Percentiles rank a stretch among this genome's conserved stretches.
Evolutionary conservation across 1,140 invertebrate species (phyloP).

Genomic region (Euwallacea similis): DNA sequence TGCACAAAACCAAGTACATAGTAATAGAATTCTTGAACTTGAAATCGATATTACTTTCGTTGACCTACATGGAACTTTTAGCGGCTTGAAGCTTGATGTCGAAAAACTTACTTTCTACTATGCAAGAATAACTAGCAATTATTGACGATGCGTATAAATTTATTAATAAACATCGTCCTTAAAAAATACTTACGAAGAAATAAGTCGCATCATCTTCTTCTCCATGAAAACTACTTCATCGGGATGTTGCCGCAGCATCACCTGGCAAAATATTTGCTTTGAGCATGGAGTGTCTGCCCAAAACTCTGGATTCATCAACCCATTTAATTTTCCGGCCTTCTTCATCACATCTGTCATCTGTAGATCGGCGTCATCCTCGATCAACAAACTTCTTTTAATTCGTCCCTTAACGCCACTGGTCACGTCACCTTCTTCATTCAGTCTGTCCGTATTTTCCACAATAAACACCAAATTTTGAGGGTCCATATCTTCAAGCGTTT

Average conservation of each 20-base stretch:
- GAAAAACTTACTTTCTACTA: slow-evolving; percentile 15
- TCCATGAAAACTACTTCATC: slow-evolving; percentile 73
- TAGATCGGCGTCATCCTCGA: slow-evolving; percentile 49
- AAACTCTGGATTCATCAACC: slow-evolving; percentile 59
- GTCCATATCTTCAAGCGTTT: slow-evolving; percentile 54
- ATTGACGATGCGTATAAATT: slow-evolving; percentile 5
- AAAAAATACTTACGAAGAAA: slow-evolving; percentile 67
- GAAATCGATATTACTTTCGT: slow-evolving; percentile 9
- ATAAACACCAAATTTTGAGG: slow-evolving; percentile 47
- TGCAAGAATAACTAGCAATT: slow-evolving; percentile 8
- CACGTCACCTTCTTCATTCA: slow-evolving; percentile 16
- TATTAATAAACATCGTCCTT: slow-evolving; percentile 8
- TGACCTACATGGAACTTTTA: slow-evolving; percentile 9
- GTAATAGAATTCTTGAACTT: slow-evolving; percentile 11
- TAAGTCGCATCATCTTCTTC: slow-evolving; percentile 72
- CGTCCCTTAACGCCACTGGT: not conserved
- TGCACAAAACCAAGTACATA: not conserved
- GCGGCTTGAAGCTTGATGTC: not conserved
- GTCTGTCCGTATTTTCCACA: slow-evolving; percentile 42
- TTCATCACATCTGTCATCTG: slow-evolving; percentile 46
- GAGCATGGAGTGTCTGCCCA: slow-evolving; percentile 76
- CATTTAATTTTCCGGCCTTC: slow-evolving; percentile 22
- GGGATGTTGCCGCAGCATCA: slow-evolving; percentile 65
- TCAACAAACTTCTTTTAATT: slow-evolving; percentile 51
- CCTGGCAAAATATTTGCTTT: slow-evolving; percentile 74